Evolutionary conservation across 2,113 vertebrate species (phyloP), one percentile per base, ranked within the genome.

Genomic region (Terrapene triunguis): DNA sequence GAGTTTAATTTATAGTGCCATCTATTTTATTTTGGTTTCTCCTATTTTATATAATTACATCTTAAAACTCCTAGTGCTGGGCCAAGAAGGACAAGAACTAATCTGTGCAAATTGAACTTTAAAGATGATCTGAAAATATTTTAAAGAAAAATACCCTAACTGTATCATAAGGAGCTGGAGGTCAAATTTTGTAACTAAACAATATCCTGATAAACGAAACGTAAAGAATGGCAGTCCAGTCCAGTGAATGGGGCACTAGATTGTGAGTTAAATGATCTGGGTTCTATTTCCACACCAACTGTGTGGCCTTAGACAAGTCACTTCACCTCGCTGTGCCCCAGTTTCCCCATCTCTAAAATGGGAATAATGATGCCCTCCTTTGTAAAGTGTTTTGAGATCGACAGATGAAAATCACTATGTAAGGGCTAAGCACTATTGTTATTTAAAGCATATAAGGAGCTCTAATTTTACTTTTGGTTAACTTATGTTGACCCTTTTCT

Each of bases 11-110:
- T 80, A 80, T 80, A 54, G 50, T 22, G 5, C 2, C 22, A 38
- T 62, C 78, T 44, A 25, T 48, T 89, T 89, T 14, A 80, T 38
- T 93, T 89, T 79, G 2, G 72, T 55, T 93, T 89, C 84, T 87
- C 83, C 9, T 69, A 11, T 42, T 91, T 42, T 35, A 27, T 22
- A 78, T 81, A 50, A 76, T 19, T 85, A 55, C 72, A 80, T 38
- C 51, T 65, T 80, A 25, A 83, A 88, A 88, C 38, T 25, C 79
- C 38, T 13, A 89, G n/a, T n/a, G 32, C 12, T 78, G 62, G 51
- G 81, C 8, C 5, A 84, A 42, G 27, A 87, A 80, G 79, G 14
- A 74, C 22, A 81, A 65, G 62, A 35, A n/a, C 16, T 76, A 8
- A 62, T 42, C 38, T 76, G 24, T 72, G 29, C 4, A 54, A 35